These are phyloP conservation scores for Tipula lateralis DNA, from an alignment of 2,888 invertebrate genomes.

Conservation along the genomic window DNA sequence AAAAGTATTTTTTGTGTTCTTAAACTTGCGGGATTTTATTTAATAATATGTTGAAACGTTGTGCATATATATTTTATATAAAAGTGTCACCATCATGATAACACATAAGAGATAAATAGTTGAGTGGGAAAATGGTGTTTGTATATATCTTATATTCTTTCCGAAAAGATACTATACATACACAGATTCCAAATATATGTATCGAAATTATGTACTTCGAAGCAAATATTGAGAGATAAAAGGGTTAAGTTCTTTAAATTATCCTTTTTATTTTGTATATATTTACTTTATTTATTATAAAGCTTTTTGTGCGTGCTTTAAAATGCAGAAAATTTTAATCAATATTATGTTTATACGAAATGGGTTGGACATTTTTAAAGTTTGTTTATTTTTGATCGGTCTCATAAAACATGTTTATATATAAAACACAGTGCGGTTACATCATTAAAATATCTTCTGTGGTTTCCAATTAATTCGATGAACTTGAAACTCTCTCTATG, in stretches of 20 bases:
- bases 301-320: background rate
- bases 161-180: too few species aligned
- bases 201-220: background rate
- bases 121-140: background rate
- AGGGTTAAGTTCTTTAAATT: background rate
- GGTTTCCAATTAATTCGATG: background rate
- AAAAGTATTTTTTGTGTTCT: background rate
- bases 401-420: background rate
- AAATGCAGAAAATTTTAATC: background rate
- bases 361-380: background rate
- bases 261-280: background rate
- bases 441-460: background rate
- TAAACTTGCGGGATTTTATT: background rate
- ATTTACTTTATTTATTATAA: background rate
- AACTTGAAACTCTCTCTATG: background rate
- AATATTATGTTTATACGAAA: background rate
- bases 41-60: background rate
- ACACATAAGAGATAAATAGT: background rate
- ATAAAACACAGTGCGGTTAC: background rate
- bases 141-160: background rate
- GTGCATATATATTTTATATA: background rate
- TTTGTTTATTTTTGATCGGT: too few species aligned
- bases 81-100: background rate
- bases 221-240: background rate
- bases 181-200: background rate